Evolutionary conservation across 2,797 vertebrate species (phyloP).

Genomic region (Hydrophis major): DNA sequence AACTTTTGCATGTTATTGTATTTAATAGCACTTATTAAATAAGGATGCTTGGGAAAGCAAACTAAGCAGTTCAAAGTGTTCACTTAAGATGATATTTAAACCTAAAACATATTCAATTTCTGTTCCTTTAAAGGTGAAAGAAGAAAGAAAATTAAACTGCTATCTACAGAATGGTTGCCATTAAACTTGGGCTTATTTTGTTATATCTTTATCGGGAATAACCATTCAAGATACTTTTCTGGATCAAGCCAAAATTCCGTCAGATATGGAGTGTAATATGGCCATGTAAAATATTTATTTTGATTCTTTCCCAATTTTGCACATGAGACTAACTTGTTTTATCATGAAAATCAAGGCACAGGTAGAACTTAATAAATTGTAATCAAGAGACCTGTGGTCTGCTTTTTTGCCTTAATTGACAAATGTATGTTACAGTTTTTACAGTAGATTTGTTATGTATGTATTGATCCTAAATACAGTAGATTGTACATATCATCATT

Average conservation of each 20-base stretch:
- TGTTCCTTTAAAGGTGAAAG: constrained; percentile 67
- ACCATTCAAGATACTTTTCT: constrained; percentile 44
- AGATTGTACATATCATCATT: neutral
- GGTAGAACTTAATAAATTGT: constrained; percentile 68
- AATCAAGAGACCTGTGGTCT: constrained; percentile 39
- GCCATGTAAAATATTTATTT: constrained; percentile 46
- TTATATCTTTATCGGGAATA: constrained; percentile 43
- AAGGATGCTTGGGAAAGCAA: neutral
- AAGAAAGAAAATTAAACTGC: constrained; percentile 54
- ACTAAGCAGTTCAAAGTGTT: neutral
- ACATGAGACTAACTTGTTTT: constrained; percentile 28
- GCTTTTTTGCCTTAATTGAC: constrained; percentile 22
- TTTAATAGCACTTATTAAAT: neutral
- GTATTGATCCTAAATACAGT: constrained; percentile 24
- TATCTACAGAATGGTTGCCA: constrained; percentile 58
- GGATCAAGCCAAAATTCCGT: constrained; percentile 49
- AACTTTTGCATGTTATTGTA: neutral
- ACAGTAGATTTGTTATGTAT: constrained; percentile 11
- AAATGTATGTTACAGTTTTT: constrained; percentile 19
- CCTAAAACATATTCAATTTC: constrained; percentile 49
- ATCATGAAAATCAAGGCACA: constrained; percentile 51
- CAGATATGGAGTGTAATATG: constrained; percentile 46
- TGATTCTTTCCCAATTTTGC: constrained; percentile 31
- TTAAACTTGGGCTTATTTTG: constrained; percentile 39
- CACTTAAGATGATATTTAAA: constrained; percentile 22